Evolutionary conservation across 2,113 vertebrate species (phyloP), one percentile per base, ranked within the genome.

Genomic region (Morone saxatilis): DNA sequence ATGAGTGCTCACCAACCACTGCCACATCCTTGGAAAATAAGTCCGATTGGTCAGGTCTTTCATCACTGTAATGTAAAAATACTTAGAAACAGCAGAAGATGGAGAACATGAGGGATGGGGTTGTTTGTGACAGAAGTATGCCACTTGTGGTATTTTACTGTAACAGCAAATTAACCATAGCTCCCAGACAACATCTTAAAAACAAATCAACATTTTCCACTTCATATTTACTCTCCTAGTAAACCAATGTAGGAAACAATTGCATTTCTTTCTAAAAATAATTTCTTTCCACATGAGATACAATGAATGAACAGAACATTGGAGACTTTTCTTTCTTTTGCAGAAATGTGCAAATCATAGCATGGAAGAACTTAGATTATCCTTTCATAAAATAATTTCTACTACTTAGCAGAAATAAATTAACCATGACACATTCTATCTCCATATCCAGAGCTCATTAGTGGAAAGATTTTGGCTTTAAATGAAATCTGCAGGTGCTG

Each of bases 1-100:
- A 97, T n/a, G 96, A 96, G 86, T 96, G 95, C 3, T 93, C 85
- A 53, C 96, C 96, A 67, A 96, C 96, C 85, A 92, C 86, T 86
- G 96, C 65, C 82, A 95, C 96, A 87, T 97, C 92, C 96, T 96
- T 82, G 45, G 88, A 87, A 66, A 78, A 84, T 57, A 79, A 80
- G 43, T 66, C 47, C 45, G 36, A 40, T 14, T 36, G 63, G 71
- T 87, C 81, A 78, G 45, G 50, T 76, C 67, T 80, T 54, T 87
- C 78, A 87, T 71, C 5, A 1, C 75, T 48, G 60, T n/a, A 20
- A 72, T 86, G 57, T 63, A 73, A 70, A 84, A 83, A 79, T 10
- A 67, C 38, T 5, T 11, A 57, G 4, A 71, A 71, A 76, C n/a
- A 76, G 72, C 69, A 77, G 61, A 59, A 60, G n/a, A 67, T 8